Percentiles rank a stretch among this genome's conserved stretches.
Conservation (phyloP, 2,797 vertebrate genomes). For the Enteromius paludinosus region DNA sequence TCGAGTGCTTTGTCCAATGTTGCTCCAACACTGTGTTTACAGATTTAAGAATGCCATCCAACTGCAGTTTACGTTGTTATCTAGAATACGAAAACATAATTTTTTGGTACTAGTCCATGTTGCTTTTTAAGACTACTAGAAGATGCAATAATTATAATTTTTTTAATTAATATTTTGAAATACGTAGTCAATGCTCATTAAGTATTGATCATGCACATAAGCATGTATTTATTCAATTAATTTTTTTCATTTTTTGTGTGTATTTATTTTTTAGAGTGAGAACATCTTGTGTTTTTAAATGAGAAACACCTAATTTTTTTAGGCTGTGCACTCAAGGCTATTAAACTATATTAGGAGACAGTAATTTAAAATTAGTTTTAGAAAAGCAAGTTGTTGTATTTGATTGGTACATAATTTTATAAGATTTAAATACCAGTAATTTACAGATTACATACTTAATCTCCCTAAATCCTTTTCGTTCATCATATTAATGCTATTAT, state of each 20-base stretch:
- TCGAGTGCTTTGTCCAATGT: constrained; percentile 7
- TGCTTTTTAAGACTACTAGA: background rate
- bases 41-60: background rate
- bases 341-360: background rate
- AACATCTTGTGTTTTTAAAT: background rate
- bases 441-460: background rate
- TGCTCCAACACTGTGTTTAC: constrained; percentile 1
- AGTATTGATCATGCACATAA: background rate
- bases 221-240: background rate
- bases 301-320: background rate
- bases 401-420: background rate
- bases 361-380: background rate
- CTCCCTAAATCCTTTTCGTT: background rate
- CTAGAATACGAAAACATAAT: background rate
- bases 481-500: constrained; percentile 10
- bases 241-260: background rate
- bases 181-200: background rate
- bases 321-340: background rate
- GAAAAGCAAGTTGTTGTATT: background rate
- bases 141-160: background rate
- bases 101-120: background rate
- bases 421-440: background rate
- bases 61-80: background rate
- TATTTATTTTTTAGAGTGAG: background rate
- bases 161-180: background rate